Evolutionary conservation across 2,113 vertebrate species (phyloP).

Genomic region (Cynocephalus volans): DNA sequence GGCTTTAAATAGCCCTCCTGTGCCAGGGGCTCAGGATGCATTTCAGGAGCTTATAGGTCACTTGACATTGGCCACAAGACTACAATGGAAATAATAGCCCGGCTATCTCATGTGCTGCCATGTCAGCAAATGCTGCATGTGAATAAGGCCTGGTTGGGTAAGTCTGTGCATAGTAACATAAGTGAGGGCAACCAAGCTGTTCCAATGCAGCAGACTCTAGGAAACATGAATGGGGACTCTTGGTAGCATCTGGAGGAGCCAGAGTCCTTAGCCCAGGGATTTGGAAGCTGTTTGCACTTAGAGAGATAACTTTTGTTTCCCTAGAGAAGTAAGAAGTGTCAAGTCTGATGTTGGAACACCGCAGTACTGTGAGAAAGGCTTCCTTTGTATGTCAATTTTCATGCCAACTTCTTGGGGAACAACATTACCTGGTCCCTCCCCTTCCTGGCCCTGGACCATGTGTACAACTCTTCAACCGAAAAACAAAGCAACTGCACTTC

Average conservation of each 20-base stretch:
- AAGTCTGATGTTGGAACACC: neutral
- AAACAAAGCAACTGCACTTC: neutral
- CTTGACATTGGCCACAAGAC: neutral
- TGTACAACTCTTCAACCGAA: neutral
- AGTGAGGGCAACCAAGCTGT: neutral
- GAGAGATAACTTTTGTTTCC: neutral
- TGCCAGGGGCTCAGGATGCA: neutral
- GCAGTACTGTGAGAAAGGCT: neutral
- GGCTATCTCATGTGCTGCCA: neutral
- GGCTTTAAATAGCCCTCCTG: neutral
- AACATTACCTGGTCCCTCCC: neutral
- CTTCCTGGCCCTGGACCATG: too few species aligned
- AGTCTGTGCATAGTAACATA: neutral
- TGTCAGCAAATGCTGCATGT: neutral
- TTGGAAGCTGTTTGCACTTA: neutral
- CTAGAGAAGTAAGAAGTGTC: neutral
- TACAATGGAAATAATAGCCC: neutral
- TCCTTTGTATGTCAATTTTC: neutral
- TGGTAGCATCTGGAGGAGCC: neutral
- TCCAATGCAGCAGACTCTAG: too few species aligned
- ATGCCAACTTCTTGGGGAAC: neutral
- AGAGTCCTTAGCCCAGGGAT: neutral
- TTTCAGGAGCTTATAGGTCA: neutral
- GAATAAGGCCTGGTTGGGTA: neutral
- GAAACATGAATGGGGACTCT: neutral